phyloP scores from a whole-genome alignment of 2,797 vertebrate genomes.

The Chaetophractus vellerosus region DNA sequence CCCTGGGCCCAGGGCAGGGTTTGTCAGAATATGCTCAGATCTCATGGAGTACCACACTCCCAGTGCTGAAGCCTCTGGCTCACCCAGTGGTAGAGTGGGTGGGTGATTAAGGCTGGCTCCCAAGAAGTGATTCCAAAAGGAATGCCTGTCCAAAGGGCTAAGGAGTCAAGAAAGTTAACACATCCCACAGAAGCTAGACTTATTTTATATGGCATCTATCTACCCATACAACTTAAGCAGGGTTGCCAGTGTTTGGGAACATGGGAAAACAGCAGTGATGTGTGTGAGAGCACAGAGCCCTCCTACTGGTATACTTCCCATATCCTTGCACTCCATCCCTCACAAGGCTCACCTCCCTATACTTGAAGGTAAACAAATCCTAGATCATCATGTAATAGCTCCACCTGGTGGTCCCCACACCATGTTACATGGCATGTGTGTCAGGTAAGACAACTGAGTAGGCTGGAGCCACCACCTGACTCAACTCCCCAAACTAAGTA shows the following conservation, averaged over 20 bases:
- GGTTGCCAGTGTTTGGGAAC: background rate
- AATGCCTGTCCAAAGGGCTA: background rate
- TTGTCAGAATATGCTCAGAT: background rate
- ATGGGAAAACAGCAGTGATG: background rate
- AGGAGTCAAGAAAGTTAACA: background rate
- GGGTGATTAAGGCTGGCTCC: background rate
- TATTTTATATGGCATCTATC: no score
- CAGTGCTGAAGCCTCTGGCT: background rate
- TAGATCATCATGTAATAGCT: background rate
- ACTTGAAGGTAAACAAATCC: background rate
- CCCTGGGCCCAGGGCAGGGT: background rate
- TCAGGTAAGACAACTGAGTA: background rate
- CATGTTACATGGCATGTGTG: background rate
- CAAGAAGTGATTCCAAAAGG: background rate
- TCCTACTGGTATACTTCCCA: background rate
- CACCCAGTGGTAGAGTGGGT: no score
- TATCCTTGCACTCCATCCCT: no score
- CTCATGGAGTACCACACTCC: background rate
- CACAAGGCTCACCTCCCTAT: no score
- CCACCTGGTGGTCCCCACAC: background rate
- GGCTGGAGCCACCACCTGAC: background rate
- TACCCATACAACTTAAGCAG: background rate
- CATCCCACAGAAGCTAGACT: background rate
- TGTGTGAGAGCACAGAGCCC: fast-evolving
- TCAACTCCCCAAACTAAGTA: background rate